Base-by-base conservation (phyloP, 2,113 vertebrate genomes). In the Oceanodroma tethys region DNA sequence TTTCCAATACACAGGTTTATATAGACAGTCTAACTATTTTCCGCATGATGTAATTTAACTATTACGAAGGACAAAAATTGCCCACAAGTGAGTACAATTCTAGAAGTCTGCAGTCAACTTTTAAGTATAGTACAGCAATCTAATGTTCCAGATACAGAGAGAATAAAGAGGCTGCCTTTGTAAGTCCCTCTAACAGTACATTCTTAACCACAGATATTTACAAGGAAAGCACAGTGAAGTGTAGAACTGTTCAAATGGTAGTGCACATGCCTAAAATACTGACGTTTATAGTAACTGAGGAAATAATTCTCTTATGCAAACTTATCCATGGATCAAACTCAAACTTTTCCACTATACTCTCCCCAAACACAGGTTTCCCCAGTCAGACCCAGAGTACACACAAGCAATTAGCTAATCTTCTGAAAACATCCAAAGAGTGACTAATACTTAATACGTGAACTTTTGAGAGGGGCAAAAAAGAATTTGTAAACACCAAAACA, bases 1-100 rank as follows among this genome's bases (percentile, higher is more conserved):
- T 97, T 97, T 97, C 96, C 96, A 97, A 97, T 98, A 98, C 98
- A 98, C 90, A 97, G 94, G 89, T 95, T 97, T 96, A 95, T 95
- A 94, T 6, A 81, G 96, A 97, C 81, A 86, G 78, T 87, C 83
- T 91, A 95, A 95, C 89, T 90, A 66, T 88, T 88, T 97, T 96
- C 93, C 25, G 79, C 74, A 80, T 67, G 53, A 93, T 90, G 91
- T 63, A 88, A 92, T 89, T 95, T 92, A 95, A 91, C 93, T 96
- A 95, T 95, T 87, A 97, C 30, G 91, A 95, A 88, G 84, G 95
- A 96, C 73, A 84, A 85, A 95, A 88, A 47, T 10, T 92, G 85
- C 79, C 96, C 89, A 88, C 87, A 87, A 94, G 71, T 88, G 90
- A 95, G 71, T 91, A 97, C 86, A 98, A 94, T 81, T 91, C 81